Evolutionary conservation across 2,113 vertebrate species (phyloP).

Genomic region (Pelobates fuscus): DNA sequence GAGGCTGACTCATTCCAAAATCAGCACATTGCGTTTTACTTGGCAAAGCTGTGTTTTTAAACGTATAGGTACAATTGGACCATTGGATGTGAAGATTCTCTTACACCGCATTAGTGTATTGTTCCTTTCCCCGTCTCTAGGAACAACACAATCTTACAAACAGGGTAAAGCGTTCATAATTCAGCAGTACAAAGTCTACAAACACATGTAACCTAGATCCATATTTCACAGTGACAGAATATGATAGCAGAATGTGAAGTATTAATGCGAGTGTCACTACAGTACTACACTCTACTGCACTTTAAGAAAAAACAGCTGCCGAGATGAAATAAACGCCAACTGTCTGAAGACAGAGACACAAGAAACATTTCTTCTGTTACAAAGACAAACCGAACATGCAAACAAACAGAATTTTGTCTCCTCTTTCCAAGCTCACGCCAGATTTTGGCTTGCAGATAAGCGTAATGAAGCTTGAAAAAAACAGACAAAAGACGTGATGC

Average conservation of each 20-base stretch:
- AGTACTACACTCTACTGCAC: conserved; percentile 82
- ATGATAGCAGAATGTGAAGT: conserved; percentile 84
- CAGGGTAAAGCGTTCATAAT: conserved; percentile 81
- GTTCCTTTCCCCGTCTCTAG: conserved; percentile 78
- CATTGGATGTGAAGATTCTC: conserved; percentile 59
- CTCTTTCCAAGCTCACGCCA: conserved; percentile 72
- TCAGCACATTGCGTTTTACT: conserved; percentile 48
- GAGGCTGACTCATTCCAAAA: conserved; percentile 57
- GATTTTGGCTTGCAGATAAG: conserved; percentile 67
- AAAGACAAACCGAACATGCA: conserved; percentile 75
- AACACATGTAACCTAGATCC: conserved; percentile 80
- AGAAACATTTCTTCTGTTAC: conserved; percentile 84
- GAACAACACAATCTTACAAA: conserved; percentile 78
- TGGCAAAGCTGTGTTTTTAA: conserved; percentile 54
- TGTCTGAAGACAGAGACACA: conserved; percentile 82
- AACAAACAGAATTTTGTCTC: conserved; percentile 75
- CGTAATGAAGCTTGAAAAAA: conserved; percentile 44
- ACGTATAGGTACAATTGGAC: conserved; percentile 64
- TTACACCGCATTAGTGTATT: conserved; percentile 72
- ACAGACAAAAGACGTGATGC: conserved; percentile 15
- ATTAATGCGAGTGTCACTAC: conserved; percentile 83
- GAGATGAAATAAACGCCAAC: conserved; percentile 82
- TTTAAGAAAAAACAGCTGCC: conserved; percentile 87
- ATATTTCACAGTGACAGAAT: conserved; percentile 82
- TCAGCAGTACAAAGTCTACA: conserved; percentile 82